Evolutionary conservation across 37 sponge, comb jelly and placozoan species (phyloP), one percentile per base, ranked within the genome.

Genomic region (Ianthella basta): DNA sequence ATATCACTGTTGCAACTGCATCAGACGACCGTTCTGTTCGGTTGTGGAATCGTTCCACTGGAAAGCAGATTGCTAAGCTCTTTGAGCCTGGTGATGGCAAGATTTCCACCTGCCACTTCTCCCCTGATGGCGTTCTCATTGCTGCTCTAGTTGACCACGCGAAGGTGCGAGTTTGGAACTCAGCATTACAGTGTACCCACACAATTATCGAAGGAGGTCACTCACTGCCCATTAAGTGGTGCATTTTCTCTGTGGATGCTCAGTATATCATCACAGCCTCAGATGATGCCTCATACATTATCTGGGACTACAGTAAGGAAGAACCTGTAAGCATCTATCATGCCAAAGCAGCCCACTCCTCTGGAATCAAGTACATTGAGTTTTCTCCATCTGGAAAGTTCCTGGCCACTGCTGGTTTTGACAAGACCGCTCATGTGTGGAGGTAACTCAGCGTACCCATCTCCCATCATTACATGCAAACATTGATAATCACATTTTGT

Each of bases 11-110:
- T 25, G 95, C 90, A 2, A 83, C 95, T 1, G 91, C 92, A 44
- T 87, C 89, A n/a, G 80, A 89, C 29, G 95, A 95, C 72, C 70
- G 74, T 41, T 87, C 59, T 1, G 83, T 95, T 33, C 72, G 83
- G 23, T n/a, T 95, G 30, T 95, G 95, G 95, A 95, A 91, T 55
- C 59, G 92, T 24, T 83, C 84, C 16, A 83, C 95, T 13, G 88
- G 86, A 4, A 95, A 87, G 60, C 79, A 85, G 60, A 54, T 95
- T 0, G 44, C 57, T 19, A 91, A 89, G 25, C 61, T 95, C 40
- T 82, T 77, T 35, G 95, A 95, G 21, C 68, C 53, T 0, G 78
- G 53, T 39, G 85, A 85, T 65, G 85, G 85, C 55, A 74, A 82
- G 16, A 68, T 91, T 37, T 35, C 87, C 36, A 84, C 90, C 33